These are phyloP conservation scores for Aphis craccivora DNA, from an alignment of 1,140 invertebrate genomes.

Conservation along the genomic window DNA sequence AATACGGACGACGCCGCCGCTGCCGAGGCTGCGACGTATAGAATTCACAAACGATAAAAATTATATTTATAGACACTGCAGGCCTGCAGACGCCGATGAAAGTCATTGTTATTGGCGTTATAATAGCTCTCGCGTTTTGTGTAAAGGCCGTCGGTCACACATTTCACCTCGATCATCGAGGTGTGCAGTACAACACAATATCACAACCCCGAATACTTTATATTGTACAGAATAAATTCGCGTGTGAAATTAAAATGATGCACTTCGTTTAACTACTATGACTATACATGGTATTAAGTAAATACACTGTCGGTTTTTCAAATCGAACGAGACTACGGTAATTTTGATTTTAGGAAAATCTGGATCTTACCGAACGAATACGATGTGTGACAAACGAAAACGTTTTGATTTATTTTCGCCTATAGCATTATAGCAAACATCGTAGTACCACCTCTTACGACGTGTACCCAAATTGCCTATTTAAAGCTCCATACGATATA, in stretches of 20 bases:
- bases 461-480: no score
- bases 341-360: not conserved
- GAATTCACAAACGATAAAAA: slow-evolving; percentile 14
- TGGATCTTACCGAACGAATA: not conserved
- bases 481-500: no score
- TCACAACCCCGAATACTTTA: not conserved
- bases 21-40: no score
- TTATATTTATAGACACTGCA: not conserved
- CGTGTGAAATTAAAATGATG: not conserved
- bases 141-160: not conserved
- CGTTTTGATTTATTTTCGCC: not conserved
- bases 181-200: not conserved
- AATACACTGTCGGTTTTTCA: no score
- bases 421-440: not conserved
- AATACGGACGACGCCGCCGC: not conserved
- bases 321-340: not conserved
- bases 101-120: not conserved
- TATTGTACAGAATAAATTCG: not conserved
- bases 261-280: not conserved
- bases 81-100: not conserved
- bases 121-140: not conserved
- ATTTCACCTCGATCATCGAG: not conserved
- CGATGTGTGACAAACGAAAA: not conserved
- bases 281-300: not conserved
- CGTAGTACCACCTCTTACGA: not conserved